Evolutionary conservation across 2,113 vertebrate genomes (phyloP), one percentile per base, ranked within the genome.

Genomic region (Falco punctatus): DNA sequence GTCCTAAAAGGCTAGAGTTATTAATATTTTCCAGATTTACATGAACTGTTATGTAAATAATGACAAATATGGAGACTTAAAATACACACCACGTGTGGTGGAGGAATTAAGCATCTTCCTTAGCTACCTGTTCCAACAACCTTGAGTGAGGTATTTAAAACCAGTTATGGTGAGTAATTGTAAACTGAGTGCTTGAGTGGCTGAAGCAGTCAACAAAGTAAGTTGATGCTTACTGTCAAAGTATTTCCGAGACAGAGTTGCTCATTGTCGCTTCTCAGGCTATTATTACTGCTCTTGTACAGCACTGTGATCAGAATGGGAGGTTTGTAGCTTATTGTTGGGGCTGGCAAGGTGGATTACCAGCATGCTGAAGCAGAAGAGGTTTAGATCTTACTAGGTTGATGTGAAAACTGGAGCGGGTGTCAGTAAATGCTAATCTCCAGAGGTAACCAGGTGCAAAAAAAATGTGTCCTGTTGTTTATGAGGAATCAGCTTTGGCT

Each of bases 1-100:
- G 16, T 46, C 35, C 57, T 89, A 38, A 90, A 97, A 96, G 54
- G 28, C 9, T 71, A 89, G 23, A 55, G 40, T 86, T 65, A 62
- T 88, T 59, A 92, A 15, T 52, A 79, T 91, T 77, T 91, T 95
- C 71, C 23, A 30, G 67, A 67, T 88, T 77, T 95, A 77, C 75
- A n/a, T 35, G 20, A 86, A 65, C 81, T n/a, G 19, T 55, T 92
- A 66, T 38, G 58, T 84, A 82, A 97, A 94, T 77, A 87, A 52
- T 51, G 38, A 70, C 49, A 94, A 88, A 94, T 74, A 54, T 13
- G 7, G 16, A 88, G 66, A 54, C 32, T 86, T 85, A 90, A 84
- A 91, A 94, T 78, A 84, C 18, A 54, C 17, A 70, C 6, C 24
- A 18, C 14, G 5, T 38, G 57, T 96, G 79, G n/a, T 35, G 5